Base-by-base conservation (phyloP, 2,888 invertebrate genomes). In the Latheticus oryzae region DNA sequence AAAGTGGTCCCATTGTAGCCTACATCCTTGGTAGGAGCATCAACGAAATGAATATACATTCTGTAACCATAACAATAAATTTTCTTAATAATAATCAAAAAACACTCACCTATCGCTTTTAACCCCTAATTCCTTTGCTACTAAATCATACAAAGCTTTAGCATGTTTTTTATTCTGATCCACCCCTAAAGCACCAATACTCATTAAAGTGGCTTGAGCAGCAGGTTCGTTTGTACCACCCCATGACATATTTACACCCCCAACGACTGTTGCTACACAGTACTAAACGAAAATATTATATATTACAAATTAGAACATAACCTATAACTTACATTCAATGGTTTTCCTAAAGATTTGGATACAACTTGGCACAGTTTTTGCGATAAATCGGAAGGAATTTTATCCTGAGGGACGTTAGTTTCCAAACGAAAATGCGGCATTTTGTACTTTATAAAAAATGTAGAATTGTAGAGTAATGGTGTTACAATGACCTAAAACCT, bases 1-100 rank as follows among this genome's bases (percentile, higher is more conserved):
- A 88, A 88, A 55, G 88, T 89, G 15, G 85, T 85, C 50, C 85
- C 85, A 64, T 84, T 83, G 70, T 82, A 87, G 33, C 87, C 88
- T 58, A 88, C 83, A 72, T 85, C 84, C 5, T 82, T 79, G 1
- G 83, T 79, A 1, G 82, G 79, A 48, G 82, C 80, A 73, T 88
- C 84, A 64, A 81, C 80, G 73, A 84, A 89, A 51, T 79, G 80
- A 37, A 88, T 85, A 73, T 88, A 88, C 84, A 88, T 84, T 66
- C 87, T 87, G 78, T 62, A 84, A 84, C 37, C 70, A 30, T 50
- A 28, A 42, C 9, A 21, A 13, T 33, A 12, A 8, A 28, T 28
- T 28, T 19, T 5, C n/a, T n/a, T 3, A 28, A 28, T 1, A 11
- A 26, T 9, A 19, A 32, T 13, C 21, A 3, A 24, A 50, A 13